Evolutionary conservation across 2,888 invertebrate genomes (phyloP).

Genomic region (Theretra japonica): DNA sequence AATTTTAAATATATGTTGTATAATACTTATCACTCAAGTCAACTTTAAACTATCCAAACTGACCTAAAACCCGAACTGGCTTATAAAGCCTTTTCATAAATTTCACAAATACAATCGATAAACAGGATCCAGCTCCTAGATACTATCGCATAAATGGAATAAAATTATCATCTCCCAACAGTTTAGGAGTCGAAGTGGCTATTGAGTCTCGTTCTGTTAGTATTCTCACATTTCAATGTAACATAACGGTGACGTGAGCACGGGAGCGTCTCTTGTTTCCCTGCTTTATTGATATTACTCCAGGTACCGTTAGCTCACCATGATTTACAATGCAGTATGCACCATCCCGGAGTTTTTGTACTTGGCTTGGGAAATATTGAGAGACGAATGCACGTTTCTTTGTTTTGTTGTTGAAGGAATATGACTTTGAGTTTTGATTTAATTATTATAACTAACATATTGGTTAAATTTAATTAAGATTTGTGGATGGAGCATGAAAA

Average conservation of each 20-base stretch:
- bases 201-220: background rate
- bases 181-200: background rate
- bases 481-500: too few relatives aligned
- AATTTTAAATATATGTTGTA: too few relatives aligned
- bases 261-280: conserved; percentile 25
- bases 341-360: conserved; percentile 15
- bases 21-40: too few relatives aligned
- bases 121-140: background rate
- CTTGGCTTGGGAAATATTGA: conserved; percentile 18
- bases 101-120: background rate
- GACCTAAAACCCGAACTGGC: too few relatives aligned
- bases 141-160: background rate
- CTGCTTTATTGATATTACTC: conserved; percentile 38
- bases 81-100: too few relatives aligned
- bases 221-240: conserved; percentile 8
- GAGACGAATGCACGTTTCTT: conserved; percentile 25
- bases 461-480: too few relatives aligned
- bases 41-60: too few relatives aligned
- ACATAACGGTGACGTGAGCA: background rate
- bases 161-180: conserved; percentile 1
- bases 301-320: conserved; percentile 34
- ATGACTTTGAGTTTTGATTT: background rate
- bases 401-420: background rate
- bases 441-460: too few relatives aligned
- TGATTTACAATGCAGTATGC: conserved; percentile 34